Evolutionary conservation across 2,113 vertebrate genomes (phyloP).

Genomic region (Synodontis membranacea): DNA sequence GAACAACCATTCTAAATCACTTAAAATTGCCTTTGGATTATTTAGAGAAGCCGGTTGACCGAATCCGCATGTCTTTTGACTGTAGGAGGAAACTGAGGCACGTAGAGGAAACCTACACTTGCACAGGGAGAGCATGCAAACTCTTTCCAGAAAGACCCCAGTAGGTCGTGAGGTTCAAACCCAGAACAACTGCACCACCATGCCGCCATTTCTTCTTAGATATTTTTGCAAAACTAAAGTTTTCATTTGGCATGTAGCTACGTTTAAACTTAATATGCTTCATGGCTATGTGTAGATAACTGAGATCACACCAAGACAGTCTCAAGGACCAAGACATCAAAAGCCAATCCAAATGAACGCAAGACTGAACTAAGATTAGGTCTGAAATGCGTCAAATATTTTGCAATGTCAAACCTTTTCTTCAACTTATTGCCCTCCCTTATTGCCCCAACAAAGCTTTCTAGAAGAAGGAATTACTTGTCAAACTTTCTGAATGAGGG

Average conservation of each 20-base stretch:
- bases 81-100: too few species aligned
- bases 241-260: background rate
- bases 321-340: background rate
- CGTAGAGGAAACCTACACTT: too few species aligned
- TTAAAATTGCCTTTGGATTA: too few species aligned
- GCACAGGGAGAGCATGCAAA: too few species aligned
- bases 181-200: too few species aligned
- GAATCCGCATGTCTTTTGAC: too few species aligned
- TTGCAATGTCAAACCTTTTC: background rate
- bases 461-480: background rate
- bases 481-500: background rate
- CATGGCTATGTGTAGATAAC: background rate
- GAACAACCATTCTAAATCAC: too few species aligned
- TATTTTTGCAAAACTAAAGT: background rate
- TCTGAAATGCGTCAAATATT: background rate
- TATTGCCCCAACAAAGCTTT: background rate
- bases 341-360: background rate
- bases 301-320: background rate
- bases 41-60: too few species aligned
- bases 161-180: too few species aligned
- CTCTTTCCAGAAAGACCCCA: too few species aligned
- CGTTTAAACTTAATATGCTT: background rate
- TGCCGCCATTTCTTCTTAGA: background rate
- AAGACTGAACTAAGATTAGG: background rate
- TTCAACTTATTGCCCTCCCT: background rate